Percentiles rank a stretch among this genome's conserved stretches.
Conservation (phyloP, 1,140 invertebrate species). For the Littorina saxatilis region DNA sequence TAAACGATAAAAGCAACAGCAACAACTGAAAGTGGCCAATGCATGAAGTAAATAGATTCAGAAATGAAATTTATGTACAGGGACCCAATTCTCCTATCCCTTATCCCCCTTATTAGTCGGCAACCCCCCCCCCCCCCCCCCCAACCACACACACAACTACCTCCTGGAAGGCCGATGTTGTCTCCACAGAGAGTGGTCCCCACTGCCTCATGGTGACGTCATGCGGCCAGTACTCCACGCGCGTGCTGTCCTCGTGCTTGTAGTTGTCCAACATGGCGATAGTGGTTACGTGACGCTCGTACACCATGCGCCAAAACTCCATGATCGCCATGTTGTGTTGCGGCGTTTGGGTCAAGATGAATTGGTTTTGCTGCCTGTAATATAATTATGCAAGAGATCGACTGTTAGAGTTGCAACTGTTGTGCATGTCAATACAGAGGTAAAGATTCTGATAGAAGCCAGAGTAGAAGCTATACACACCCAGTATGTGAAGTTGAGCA, state of each 20-base stretch:
- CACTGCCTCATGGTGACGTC: constrained; percentile 61
- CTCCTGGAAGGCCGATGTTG: constrained; percentile 56
- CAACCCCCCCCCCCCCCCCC: neutral
- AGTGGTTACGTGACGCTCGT: constrained; percentile 65
- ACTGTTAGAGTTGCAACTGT: neutral
- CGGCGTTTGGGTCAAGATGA: constrained; percentile 73
- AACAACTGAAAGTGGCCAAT: neutral
- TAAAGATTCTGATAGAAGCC: too few species aligned
- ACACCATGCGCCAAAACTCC: constrained; percentile 75
- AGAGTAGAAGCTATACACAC: too few species aligned
- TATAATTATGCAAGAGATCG: neutral
- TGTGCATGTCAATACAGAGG: neutral
- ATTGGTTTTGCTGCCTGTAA: constrained; percentile 50
- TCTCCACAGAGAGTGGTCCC: constrained; percentile 66
- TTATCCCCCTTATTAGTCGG: too few species aligned
- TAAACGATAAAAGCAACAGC: neutral
- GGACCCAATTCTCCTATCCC: too few species aligned
- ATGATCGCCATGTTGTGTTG: constrained; percentile 67
- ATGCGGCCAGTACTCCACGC: constrained; percentile 68
- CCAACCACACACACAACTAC: neutral
- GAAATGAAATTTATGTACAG: too few species aligned
- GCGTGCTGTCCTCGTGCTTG: constrained; percentile 65
- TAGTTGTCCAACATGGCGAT: constrained; percentile 71
- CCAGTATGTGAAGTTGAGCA: too few species aligned
- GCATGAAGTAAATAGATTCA: too few species aligned